Conservation (phyloP, 2,113 vertebrate genomes). For the Promerops cafer region DNA sequence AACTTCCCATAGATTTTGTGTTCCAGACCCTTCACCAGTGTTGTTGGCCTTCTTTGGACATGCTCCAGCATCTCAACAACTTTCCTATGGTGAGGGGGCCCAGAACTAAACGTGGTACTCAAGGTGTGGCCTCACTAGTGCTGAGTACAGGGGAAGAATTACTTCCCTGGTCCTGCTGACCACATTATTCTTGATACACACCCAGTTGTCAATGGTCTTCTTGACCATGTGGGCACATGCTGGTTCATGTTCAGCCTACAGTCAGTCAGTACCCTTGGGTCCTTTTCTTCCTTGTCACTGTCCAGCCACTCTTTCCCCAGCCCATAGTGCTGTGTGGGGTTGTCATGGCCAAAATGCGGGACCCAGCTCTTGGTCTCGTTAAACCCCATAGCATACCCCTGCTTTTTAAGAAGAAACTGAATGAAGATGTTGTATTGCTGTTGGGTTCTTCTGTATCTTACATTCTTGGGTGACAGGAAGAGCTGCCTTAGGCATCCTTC, state of each 20-base stretch:
- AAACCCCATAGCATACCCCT: not conserved
- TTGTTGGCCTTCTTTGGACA: not conserved
- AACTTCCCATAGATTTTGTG: not conserved
- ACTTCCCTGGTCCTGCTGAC: not conserved
- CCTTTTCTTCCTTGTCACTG: not conserved
- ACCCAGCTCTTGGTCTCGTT: not conserved
- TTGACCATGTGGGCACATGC: not conserved
- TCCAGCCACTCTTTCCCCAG: not conserved
- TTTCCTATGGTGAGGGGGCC: not conserved
- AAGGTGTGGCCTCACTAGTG: no score
- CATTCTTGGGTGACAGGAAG: not conserved
- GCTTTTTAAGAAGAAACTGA: not conserved
- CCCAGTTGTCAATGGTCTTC: not conserved
- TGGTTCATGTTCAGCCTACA: not conserved
- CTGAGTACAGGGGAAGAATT: not conserved
- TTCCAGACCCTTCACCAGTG: not conserved
- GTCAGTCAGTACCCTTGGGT: not conserved
- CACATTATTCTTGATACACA: not conserved
- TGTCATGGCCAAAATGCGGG: not conserved
- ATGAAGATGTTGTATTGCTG: not conserved
- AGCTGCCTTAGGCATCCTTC: not conserved
- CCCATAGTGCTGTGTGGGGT: accelerated
- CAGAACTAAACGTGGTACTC: not conserved
- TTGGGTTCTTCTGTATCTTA: not conserved
- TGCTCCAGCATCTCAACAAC: not conserved